phyloP scores from a whole-genome alignment of 1,140 invertebrate genomes.

The Philotrypesis tridentata region DNA sequence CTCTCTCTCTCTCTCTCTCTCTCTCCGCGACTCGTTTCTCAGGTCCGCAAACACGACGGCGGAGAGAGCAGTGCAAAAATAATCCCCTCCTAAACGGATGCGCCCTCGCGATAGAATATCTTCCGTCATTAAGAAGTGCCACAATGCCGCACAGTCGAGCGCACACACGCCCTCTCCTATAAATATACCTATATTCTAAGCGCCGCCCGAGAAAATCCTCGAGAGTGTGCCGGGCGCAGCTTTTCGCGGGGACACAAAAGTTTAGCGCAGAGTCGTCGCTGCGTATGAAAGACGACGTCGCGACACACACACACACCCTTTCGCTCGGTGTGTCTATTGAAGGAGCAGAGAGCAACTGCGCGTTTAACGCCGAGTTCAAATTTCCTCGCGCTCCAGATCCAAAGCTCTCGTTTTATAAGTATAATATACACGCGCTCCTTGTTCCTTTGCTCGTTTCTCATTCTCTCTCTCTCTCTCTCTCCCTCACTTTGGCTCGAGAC shows the following conservation, averaged over 20 bases:
- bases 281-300: constrained; percentile 38
- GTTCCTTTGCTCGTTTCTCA: background rate
- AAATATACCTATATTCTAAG: constrained; percentile 27
- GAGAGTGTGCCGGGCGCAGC: background rate
- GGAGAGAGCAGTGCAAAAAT: background rate
- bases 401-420: background rate
- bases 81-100: constrained; percentile 44
- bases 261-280: background rate
- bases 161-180: too few relatives aligned
- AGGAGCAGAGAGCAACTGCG: constrained; percentile 17
- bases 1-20: too few relatives aligned
- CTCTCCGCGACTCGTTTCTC: constrained; percentile 19
- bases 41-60: constrained; percentile 6
- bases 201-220: constrained; percentile 32
- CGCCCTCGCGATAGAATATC: constrained; percentile 47
- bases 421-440: background rate
- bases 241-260: constrained; percentile 35
- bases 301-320: background rate
- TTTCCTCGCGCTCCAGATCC: background rate
- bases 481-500: too few relatives aligned
- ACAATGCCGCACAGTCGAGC: background rate
- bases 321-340: constrained; percentile 13
- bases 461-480: too few relatives aligned
- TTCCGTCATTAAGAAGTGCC: constrained; percentile 51
- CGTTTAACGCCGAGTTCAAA: background rate